A percentile compares a stretch with the other conserved stretches of the same genome.
These are phyloP conservation scores for Zaprionus lineosus DNA, from an alignment of 2,888 invertebrate species.

Conservation along the genomic window DNA sequence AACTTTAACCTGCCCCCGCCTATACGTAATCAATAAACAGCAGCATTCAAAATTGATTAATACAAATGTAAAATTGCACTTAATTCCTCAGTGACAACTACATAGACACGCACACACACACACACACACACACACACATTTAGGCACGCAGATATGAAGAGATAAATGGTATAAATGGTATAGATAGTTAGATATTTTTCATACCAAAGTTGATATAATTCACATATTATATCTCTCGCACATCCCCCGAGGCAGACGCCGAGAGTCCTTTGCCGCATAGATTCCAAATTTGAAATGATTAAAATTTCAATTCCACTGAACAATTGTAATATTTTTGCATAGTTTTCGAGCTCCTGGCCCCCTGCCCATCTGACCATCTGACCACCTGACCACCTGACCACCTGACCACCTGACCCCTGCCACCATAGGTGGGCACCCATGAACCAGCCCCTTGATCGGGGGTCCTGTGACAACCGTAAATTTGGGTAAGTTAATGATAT, in stretches of 20 bases:
- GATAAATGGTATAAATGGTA: too few species aligned
- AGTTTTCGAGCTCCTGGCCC: too few species aligned
- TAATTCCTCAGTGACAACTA: slow-evolving; percentile 29
- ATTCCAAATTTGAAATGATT: slow-evolving; percentile 61
- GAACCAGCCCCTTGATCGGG: too few species aligned
- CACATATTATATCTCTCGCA: slow-evolving; percentile 24
- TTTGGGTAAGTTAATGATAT: slow-evolving; percentile 20
- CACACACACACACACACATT: background rate
- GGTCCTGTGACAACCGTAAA: slow-evolving; percentile 29
- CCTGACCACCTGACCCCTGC: background rate
- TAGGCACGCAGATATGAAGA: background rate
- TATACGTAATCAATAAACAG: too few species aligned
- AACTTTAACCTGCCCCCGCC: background rate
- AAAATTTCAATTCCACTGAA: slow-evolving; percentile 50
- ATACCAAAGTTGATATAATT: slow-evolving; percentile 27
- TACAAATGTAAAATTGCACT: slow-evolving; percentile 28
- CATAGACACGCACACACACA: too few species aligned
- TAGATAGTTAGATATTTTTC: slow-evolving; percentile 36
- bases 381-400: background rate
- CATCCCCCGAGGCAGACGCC: slow-evolving; percentile 12
- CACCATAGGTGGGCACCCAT: slow-evolving; percentile 38
- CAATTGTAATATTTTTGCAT: slow-evolving; percentile 51
- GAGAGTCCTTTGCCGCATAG: slow-evolving; percentile 10
- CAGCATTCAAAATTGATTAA: slow-evolving; percentile 37
- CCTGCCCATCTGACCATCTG: background rate